phyloP scores from a whole-genome alignment of 2,888 invertebrate genomes.

The Itoplectis maculator region DNA sequence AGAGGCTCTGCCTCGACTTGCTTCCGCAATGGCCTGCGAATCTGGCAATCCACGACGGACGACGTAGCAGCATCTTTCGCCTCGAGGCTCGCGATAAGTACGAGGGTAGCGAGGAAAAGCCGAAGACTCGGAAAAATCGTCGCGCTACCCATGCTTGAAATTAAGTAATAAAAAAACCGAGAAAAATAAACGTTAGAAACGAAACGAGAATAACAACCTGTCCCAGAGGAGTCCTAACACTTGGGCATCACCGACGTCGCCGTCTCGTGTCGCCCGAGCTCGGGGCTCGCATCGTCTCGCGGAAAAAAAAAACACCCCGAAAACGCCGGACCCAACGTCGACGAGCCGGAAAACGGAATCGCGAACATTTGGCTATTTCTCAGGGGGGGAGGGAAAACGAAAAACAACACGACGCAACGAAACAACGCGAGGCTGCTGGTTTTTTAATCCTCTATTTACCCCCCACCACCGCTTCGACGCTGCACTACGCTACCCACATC shows the following conservation, averaged over 20 bases:
- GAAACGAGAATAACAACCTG: conserved; percentile 2
- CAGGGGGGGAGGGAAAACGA: neutral
- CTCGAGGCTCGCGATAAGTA: neutral
- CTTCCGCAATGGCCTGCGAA: conserved; percentile 79
- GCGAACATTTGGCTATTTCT: conserved; percentile 38
- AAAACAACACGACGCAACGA: conserved; percentile 17
- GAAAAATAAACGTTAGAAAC: neutral
- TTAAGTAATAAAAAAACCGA: neutral
- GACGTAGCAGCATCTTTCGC: conserved; percentile 23
- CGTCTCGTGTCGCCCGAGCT: neutral
- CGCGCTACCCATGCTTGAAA: conserved; percentile 1
- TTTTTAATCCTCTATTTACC: conserved; percentile 38
- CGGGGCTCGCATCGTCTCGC: conserved; percentile 30
- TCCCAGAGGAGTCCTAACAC: neutral
- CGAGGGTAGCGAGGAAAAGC: neutral
- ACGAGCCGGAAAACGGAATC: conserved; percentile 19
- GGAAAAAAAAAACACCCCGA: neutral
- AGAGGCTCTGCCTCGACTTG: conserved; percentile 81
- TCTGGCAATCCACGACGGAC: conserved; percentile 75
- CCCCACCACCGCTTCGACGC: conserved; percentile 11
- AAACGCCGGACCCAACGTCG: conserved; percentile 2
- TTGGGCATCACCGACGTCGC: conserved; percentile 19
- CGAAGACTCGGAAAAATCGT: neutral
- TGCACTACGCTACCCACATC: conserved; percentile 10
- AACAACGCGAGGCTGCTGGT: neutral